Conservation (phyloP, 2,797 vertebrate genomes). For the Thripadectes ignobilis region DNA sequence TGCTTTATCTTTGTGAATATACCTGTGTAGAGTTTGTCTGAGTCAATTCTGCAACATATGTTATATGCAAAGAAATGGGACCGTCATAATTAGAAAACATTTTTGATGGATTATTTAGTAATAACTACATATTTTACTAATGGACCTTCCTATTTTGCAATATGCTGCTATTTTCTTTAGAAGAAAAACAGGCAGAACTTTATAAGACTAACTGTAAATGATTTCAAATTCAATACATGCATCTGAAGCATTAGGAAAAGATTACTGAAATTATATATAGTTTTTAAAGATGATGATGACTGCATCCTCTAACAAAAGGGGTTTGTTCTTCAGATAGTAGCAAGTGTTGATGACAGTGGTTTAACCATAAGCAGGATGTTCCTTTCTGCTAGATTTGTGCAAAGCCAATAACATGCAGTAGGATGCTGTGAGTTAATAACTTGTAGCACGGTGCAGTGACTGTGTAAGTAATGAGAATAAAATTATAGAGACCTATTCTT, state of each 20-base stretch:
- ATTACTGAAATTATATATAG: not conserved
- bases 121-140: conserved; percentile 32
- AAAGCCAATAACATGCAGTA: not conserved
- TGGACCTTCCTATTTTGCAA: conserved; percentile 31
- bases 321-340: not conserved
- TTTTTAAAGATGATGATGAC: not conserved
- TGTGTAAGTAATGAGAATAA: conserved; percentile 41
- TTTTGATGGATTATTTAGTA: conserved; percentile 28
- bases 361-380: conserved; percentile 3
- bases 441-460: not conserved
- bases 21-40: not conserved
- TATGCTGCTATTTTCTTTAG: conserved; percentile 22
- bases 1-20: not conserved
- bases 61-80: not conserved
- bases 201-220: not conserved
- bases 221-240: conserved; percentile 6
- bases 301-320: not conserved
- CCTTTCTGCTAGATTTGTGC: conserved; percentile 27
- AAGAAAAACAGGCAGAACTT: conserved; percentile 30
- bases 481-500: not conserved
- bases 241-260: not conserved
- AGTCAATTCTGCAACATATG: not conserved
- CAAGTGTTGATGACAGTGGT: not conserved
- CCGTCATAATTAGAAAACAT: not conserved
- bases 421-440: conserved; percentile 11